Base-by-base conservation (phyloP, 2,113 vertebrate species). In the Dinomys branickii region DNA sequence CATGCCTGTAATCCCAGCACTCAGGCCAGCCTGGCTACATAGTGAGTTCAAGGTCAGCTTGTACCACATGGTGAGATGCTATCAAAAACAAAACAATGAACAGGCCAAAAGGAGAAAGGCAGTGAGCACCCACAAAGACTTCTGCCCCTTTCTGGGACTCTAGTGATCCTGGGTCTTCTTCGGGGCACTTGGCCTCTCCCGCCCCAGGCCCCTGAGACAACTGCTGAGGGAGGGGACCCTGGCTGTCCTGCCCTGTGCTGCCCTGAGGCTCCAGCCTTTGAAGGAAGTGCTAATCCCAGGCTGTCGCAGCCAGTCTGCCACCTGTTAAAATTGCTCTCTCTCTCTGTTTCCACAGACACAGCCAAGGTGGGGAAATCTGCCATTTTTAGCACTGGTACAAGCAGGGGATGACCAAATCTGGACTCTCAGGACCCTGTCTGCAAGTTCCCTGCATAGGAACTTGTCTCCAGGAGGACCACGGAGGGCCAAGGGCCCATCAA, bases 271-370 rank as follows among this genome's bases (percentile, higher is more conserved):
- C 22, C 71, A 28, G 77, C 47, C 38, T 71, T 82, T 90, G 93
- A 87, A 90, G 47, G 35, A 97, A 94, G 91, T 71, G 95, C 91
- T 95, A 88, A 95, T 88, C 94, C 67, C 30, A 96, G 77, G 85
- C 33, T 65, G 82, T n/a, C 12, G 12, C 7, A 16, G 44, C 61
- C 85, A 54, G 69, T 97, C 90, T 97, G 93, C 77, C 94, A 56
- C 63, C 47, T 75, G 24, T 95, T 97, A 88, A 96, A 97, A 97
- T 92, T 87, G 89, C 81, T 7, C 78, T 83, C 4, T n/a, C 47
- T 22, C 77, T 95, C 85, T 16, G 16, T 58, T 59, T 93, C 77
- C 85, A 54, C 88, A 94, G 97, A 93, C 95, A 44, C 88, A 58
- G 22, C 86, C 84, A 28, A 61, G 83, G 94, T 91, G 85, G 85